These are phyloP conservation scores for Glaucopsyche alexis DNA, from an alignment of 2,888 invertebrate species.

Conservation along the genomic window DNA sequence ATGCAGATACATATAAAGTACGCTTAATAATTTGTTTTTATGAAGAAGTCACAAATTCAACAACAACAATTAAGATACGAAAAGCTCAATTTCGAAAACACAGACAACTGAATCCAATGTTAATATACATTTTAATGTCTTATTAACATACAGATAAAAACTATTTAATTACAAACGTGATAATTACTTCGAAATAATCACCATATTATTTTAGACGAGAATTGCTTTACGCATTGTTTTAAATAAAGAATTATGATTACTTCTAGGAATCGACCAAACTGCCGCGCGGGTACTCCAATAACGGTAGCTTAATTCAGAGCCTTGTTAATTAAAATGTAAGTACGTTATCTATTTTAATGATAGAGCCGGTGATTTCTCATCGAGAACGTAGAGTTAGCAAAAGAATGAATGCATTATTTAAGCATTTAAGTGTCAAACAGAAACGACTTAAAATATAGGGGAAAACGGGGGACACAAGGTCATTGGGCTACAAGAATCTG, in stretches of 20 bases:
- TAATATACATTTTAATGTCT: neutral
- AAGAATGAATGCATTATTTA: neutral
- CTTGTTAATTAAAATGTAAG: slow-evolving; percentile 43
- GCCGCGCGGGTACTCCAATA: neutral
- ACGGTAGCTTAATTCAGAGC: slow-evolving; percentile 34
- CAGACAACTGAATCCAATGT: neutral
- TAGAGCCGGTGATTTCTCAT: slow-evolving; percentile 63
- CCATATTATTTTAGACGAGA: neutral
- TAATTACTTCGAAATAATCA: slow-evolving; percentile 24
- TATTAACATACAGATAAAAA: slow-evolving; percentile 21
- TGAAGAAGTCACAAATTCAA: neutral
- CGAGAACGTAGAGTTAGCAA: slow-evolving; percentile 38
- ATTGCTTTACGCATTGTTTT: slow-evolving; percentile 6
- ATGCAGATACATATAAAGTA: neutral
- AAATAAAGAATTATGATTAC: slow-evolving; percentile 13
- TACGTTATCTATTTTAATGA: slow-evolving; percentile 47
- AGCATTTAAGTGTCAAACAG: neutral
- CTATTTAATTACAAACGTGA: slow-evolving; percentile 29
- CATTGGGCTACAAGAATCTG: no score
- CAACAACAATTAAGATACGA: slow-evolving; percentile 9
- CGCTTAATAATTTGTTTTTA: neutral
- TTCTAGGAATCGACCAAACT: neutral
- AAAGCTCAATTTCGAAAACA: neutral
- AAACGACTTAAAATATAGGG: no score
- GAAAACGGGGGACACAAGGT: no score